Conservation (phyloP, 2,888 invertebrate species). For the Auanema freiburgensis region DNA sequence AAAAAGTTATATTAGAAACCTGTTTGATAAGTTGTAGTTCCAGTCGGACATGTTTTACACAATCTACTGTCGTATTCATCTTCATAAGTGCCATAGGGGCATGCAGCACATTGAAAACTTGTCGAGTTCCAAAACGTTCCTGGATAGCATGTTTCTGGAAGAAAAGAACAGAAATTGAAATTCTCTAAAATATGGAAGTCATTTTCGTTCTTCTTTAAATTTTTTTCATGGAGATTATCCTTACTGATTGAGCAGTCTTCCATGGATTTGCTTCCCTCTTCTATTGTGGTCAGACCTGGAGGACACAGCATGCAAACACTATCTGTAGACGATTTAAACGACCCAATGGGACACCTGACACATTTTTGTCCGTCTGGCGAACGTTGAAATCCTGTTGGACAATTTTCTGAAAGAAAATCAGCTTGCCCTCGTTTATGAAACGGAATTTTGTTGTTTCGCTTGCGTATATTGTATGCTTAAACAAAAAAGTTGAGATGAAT, state of each 20-base stretch:
- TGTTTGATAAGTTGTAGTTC: slow-evolving; percentile 37
- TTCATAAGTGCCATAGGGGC: slow-evolving; percentile 37
- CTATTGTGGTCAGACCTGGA: slow-evolving; percentile 38
- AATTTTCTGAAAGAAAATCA: slow-evolving; percentile 31
- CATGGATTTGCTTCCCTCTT: slow-evolving; percentile 34
- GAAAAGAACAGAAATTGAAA: slow-evolving; percentile 6
- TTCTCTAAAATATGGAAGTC: background rate
- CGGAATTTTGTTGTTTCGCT: background rate
- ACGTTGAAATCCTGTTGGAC: slow-evolving; percentile 39
- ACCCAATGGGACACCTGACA: slow-evolving; percentile 42
- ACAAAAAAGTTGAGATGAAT: background rate
- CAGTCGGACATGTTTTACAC: slow-evolving; percentile 40
- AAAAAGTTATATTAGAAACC: slow-evolving; percentile 8
- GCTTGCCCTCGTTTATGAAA: background rate
- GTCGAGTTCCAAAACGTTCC: slow-evolving; percentile 36
- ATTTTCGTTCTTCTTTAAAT: background rate
- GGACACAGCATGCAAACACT: slow-evolving; percentile 47
- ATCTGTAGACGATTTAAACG: slow-evolving; percentile 36
- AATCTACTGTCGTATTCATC: slow-evolving; percentile 42
- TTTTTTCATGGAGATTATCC: slow-evolving; percentile 5
- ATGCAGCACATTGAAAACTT: slow-evolving; percentile 35
- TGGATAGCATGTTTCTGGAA: slow-evolving; percentile 43
- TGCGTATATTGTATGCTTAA: background rate
- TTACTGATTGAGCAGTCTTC: slow-evolving; percentile 33
- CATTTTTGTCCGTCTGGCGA: slow-evolving; percentile 33